phyloP scores from a whole-genome alignment of 2,797 vertebrate genomes.

The Moxostoma hubbsi region DNA sequence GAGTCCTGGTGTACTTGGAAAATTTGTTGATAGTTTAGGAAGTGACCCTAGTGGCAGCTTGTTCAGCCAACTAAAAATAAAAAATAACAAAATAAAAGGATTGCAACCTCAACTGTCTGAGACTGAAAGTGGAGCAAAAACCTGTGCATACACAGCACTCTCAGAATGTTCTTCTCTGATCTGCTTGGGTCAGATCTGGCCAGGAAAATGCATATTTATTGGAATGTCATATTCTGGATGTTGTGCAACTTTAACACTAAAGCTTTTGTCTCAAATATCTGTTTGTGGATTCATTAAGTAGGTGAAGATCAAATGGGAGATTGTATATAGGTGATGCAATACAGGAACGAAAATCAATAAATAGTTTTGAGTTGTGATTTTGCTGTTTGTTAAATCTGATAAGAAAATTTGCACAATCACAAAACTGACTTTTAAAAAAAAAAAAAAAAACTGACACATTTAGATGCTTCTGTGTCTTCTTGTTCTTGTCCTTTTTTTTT shows the following conservation, averaged over 20 bases:
- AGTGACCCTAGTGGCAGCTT: constrained; percentile 55
- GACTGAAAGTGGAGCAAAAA: constrained; percentile 67
- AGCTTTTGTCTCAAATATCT: constrained; percentile 12
- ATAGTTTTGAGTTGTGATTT: constrained; percentile 19
- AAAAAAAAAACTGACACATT: too few species aligned
- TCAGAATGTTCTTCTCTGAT: constrained; percentile 10
- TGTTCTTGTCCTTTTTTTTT: background rate
- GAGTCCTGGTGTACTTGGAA: constrained; percentile 3
- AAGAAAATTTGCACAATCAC: background rate
- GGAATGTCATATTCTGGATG: constrained; percentile 3
- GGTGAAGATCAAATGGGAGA: background rate
- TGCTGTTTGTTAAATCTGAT: constrained; percentile 9
- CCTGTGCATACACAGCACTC: constrained; percentile 65
- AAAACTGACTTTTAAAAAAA: too few species aligned
- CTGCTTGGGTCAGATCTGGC: background rate
- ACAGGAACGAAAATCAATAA: constrained; percentile 3
- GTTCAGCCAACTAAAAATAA: constrained; percentile 53
- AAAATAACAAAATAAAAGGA: background rate
- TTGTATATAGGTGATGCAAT: background rate
- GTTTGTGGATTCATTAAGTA: background rate
- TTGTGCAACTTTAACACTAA: constrained; percentile 31
- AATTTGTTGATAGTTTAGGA: constrained; percentile 57
- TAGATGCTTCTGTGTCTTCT: background rate
- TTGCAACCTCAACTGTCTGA: constrained; percentile 2
- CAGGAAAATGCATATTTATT: constrained; percentile 11